Evolutionary conservation across 2,888 invertebrate genomes (phyloP).

Genomic region (Melikaiella ostensackeni): DNA sequence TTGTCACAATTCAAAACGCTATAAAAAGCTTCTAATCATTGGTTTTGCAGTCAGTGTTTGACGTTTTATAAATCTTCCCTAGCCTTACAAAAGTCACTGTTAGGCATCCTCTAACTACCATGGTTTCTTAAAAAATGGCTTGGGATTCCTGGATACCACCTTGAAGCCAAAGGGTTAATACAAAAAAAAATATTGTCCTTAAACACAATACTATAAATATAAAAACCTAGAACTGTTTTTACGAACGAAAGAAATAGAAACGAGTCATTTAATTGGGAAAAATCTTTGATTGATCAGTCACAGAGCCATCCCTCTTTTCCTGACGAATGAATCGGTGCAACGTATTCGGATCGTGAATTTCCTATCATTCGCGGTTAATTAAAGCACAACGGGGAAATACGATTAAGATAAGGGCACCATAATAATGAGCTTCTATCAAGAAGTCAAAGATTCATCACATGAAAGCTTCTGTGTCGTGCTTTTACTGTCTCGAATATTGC

Average conservation of each 20-base stretch:
- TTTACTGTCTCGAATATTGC: conserved; percentile 52
- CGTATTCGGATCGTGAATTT: conserved; percentile 17
- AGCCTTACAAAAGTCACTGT: too few species aligned
- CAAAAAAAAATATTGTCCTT: too few species aligned
- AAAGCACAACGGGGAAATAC: conserved; percentile 53
- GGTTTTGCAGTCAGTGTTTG: too few species aligned
- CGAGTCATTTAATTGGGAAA: neutral
- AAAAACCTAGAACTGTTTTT: neutral
- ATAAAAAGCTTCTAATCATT: too few species aligned
- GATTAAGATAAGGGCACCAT: conserved; percentile 53
- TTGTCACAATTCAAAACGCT: too few species aligned
- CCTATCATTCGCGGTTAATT: conserved; percentile 53
- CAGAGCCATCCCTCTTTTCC: neutral
- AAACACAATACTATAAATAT: neutral
- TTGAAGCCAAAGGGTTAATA: too few species aligned
- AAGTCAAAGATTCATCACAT: conserved; percentile 56
- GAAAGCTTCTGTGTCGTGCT: conserved; percentile 44
- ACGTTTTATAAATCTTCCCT: too few species aligned
- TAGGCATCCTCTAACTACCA: too few species aligned
- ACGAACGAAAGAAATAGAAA: neutral
- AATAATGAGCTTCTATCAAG: conserved; percentile 53
- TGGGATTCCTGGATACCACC: too few species aligned
- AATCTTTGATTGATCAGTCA: neutral
- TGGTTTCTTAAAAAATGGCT: too few species aligned
- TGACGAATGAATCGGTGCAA: conserved; percentile 3